phyloP scores from a whole-genome alignment of 2,888 invertebrate species.

The Dendrolimus houi region DNA sequence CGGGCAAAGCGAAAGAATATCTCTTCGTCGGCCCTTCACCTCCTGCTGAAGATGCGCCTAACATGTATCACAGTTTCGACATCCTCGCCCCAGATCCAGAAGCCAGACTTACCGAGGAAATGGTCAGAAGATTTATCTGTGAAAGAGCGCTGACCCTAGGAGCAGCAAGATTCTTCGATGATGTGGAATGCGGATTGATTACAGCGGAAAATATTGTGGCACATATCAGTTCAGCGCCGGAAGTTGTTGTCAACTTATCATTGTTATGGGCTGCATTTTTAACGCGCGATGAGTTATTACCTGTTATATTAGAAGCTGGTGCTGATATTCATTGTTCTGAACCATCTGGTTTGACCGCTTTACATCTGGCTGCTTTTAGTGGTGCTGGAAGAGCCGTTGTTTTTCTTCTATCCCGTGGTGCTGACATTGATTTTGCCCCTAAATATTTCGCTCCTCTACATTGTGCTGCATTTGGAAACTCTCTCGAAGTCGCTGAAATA shows the following conservation, averaged over 20 bases:
- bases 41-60: conserved; percentile 86
- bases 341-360: conserved; percentile 83
- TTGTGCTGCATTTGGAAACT: conserved; percentile 92
- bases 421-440: conserved; percentile 81
- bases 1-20: conserved; percentile 80
- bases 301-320: conserved; percentile 79
- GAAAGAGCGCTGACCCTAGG: conserved; percentile 82
- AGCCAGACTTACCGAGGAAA: conserved; percentile 83
- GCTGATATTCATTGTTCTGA: conserved; percentile 84
- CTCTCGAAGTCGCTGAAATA: conserved; percentile 85
- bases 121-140: conserved; percentile 80
- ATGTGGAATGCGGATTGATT: conserved; percentile 83
- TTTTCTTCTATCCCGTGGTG: conserved; percentile 81
- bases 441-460: conserved; percentile 89
- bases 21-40: conserved; percentile 88
- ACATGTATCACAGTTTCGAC: conserved; percentile 86
- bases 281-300: conserved; percentile 82
- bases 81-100: conserved; percentile 81
- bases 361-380: conserved; percentile 87
- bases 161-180: conserved; percentile 82
- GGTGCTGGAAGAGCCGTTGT: conserved; percentile 82
- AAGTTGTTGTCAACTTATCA: conserved; percentile 82
- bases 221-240: conserved; percentile 77
- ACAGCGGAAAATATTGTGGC: conserved; percentile 76
- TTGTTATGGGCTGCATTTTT: conserved; percentile 85